Base-by-base conservation (phyloP, 2,113 vertebrate genomes). In the Micronycteris hirsuta region DNA sequence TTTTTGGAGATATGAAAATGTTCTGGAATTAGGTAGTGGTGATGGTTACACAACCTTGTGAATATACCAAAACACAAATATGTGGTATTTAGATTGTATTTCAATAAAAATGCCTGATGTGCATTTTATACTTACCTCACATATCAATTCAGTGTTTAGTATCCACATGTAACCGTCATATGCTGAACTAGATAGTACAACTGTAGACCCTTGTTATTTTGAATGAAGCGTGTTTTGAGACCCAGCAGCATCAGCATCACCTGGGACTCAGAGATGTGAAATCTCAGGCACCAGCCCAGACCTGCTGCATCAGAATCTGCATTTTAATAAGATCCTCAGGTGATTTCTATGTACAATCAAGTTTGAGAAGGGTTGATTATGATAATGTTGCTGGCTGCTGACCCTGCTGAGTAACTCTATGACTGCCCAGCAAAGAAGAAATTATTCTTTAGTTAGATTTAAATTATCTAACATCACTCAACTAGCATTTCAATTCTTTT, bases 401-500 rank as follows among this genome's bases (percentile, higher is more conserved):
- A 87, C 52, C 68, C 84, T 81, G 81, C 22, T 61, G 80, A 54
- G 76, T 41, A 63, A 86, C 33, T 89, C 47, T 31, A 10, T 20
- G 61, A 96, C 45, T 88, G 28, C 11, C 80, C 19, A 61, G 28
- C 65, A 78, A 68, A 92, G 81, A 68, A 81, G 38, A 97, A 96
- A 95, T 78, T 47, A 85, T 71, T 95, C 91, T 90, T 95, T 70
- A 67, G 78, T 87, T 74, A 91, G 87, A 81, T 88, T 61, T 85
- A 85, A 96, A 95, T 94, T 94, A 84, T 83, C 89, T 89, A 91
- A 87, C 38, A 93, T 74, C 71, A 94, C 71, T 58, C 74, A 94
- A 84, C 95, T 82, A 94, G 85, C 70, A 74, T 95, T 84, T 95
- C 49, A 61, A 36, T 96, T 96, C 36, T 92, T 88, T 95, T 88